Evolutionary conservation across 1,140 invertebrate species (phyloP), one percentile per base, ranked within the genome.

Genomic region (Polyergus mexicanus): DNA sequence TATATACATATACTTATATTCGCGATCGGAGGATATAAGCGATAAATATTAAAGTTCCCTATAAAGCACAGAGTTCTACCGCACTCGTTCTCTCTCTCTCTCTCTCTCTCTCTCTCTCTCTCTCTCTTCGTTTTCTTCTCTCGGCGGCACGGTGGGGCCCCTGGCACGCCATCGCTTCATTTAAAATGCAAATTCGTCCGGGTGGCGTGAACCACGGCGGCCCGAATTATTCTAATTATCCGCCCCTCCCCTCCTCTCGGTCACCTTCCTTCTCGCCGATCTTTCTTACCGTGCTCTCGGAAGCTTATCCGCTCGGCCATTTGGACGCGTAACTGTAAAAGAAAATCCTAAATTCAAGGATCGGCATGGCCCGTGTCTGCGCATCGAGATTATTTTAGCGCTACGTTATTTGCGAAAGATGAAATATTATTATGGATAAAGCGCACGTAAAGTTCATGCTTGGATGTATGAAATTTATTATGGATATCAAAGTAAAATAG

Each of bases 201-300:
- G 89, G 89, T 95, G 93, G 93, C 94, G 94, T 94, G 93, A 94
- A 94, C 93, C 91, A 92, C 91, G 86, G 91, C 91, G 93, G 88
- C 93, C 94, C 94, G 94, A 94, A 94, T 95, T 94, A 94, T 94
- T 94, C 93, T 94, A 95, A 95, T 95, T 95, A 94, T 91, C 89
- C 92, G 91, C 83, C 75, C 90, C 47, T 51, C 47, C 47, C 13
- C 13, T 47, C 84, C 84, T 78, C 90, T 88, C 87, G 60, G 85
- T 88, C 86, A 35, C 78, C 44, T n/a, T 63, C 72, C 62, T 58
- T 60, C 71, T 44, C 58, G 75, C 68, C 83, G 65, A 80, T 80
- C n/a, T 51, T 72, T 60, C 78, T 83, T 60, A 35, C 51, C 51
- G 44, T 32, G 76, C 76, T 88, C 84, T 89, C 87, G 84, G 78